phyloP scores from a whole-genome alignment of 2,797 vertebrate species.

The Coreius guichenoti region DNA sequence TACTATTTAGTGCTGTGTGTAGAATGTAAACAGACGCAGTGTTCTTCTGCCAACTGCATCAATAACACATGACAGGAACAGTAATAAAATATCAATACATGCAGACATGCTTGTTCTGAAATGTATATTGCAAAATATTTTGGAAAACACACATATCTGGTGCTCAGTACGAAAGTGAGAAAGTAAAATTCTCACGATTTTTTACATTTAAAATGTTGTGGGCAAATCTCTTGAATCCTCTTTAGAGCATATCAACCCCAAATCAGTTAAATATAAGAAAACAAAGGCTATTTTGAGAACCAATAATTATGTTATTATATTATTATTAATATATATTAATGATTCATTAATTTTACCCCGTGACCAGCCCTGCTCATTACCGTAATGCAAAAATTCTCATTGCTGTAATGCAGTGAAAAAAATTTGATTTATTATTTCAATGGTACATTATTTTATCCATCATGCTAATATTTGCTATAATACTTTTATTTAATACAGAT shows the following conservation, averaged over 20 bases:
- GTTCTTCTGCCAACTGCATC: background rate
- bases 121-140: constrained; percentile 27
- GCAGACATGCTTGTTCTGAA: constrained; percentile 45
- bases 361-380: background rate
- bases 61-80: background rate
- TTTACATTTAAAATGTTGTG: background rate
- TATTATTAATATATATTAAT: background rate
- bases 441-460: background rate
- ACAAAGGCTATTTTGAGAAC: background rate
- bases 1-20: constrained; percentile 1
- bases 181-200: background rate
- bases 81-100: background rate
- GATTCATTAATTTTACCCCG: background rate
- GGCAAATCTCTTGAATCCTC: background rate
- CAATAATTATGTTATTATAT: too few relatives aligned
- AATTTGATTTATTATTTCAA: background rate
- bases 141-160: background rate
- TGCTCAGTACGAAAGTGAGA: background rate
- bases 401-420: background rate
- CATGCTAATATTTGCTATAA: background rate
- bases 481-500: background rate
- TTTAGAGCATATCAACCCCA: too few relatives aligned
- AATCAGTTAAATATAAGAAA: background rate
- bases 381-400: background rate
- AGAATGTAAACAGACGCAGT: constrained; percentile 20